Evolutionary conservation across 2,113 vertebrate species (phyloP), one percentile per base, ranked within the genome.

Genomic region (Nothoprocta pentlandii): DNA sequence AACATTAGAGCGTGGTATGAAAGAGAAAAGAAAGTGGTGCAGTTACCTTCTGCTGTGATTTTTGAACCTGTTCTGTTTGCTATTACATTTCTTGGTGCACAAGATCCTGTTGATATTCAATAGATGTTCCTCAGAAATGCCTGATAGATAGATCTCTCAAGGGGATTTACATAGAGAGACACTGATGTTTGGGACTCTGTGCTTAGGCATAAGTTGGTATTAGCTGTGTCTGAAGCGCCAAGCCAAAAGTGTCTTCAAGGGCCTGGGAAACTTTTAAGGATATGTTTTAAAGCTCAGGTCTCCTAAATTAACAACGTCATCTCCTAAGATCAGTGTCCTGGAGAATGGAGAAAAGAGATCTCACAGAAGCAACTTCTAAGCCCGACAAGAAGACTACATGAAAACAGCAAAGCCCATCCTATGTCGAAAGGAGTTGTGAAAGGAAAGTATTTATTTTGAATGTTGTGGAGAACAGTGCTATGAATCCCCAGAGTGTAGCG

Each of bases 31-130:
- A 9, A 53, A 84, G 22, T 62, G 39, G 12, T 83, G 7, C 61
- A 62, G 44, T 74, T 87, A 67, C 32, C 26, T 89, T 91, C 46
- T 30, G 54, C 28, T 56, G 30, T 56, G 53, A 71, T 63, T 92
- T 25, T 91, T 84, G 32, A 41, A 81, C 62, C 46, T 67, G 6
- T 42, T 80, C 49, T 54, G 44, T 32, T 81, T 94, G 74, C 42
- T 12, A 17, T 53, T 87, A 46, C 1, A 1, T 70, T 34, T 62
- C n/a, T 36, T 75, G 78, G 67, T 56, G n/a, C 0, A 0, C 32
- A 28, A 58, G 54, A 69, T 80, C 56, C 41, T 85, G 12, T 30
- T 89, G 34, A 44, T 79, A 28, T 4, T 70, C 4, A 0, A 3
- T n/a, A 70, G n/a, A 15, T 75, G 53, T 30, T 91, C 39, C 51